Base-by-base conservation (phyloP, 2,888 invertebrate species). In the Dione vanillae region DNA sequence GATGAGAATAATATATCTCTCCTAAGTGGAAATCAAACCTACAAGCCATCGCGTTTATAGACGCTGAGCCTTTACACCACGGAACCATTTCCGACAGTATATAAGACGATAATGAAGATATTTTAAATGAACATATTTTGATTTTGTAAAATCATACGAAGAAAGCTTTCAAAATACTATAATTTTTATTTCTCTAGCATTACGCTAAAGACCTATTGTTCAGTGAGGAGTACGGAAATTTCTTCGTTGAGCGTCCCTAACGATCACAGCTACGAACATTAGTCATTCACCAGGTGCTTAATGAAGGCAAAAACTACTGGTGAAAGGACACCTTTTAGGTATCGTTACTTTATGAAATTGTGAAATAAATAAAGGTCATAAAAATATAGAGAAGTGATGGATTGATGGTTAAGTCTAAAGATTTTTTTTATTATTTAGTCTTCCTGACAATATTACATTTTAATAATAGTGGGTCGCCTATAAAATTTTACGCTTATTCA, bases 301-400 rank as follows among this genome's bases (percentile, higher is more conserved):
- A 67, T 67, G 70, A 62, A 56, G 45, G 62, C 49, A 70, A 70
- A 70, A 70, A 70, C 67, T 65, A 27, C 19, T 43, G 16, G 47
- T 14, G 19, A 27, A 56, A 16, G 27, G 51, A 49, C 37, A 40
- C n/a, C n/a, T 6, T 11, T 16, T 16, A 56, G 56, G 37, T 56
- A 56, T 54, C n/a, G n/a, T 56, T 56, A 56, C 16, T 56, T 16
- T 16, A 37, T 2, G 37, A 37, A 10, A 16, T 56, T 40, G 10
- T 37, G 7, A 16, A 56, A 40, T n/a, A 54, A 35, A 54, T 56
- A 37, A 11, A 37, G 16, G 19, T 16, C 37, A 37, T 56, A 56
- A 56, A 40, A 16, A 40, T 12, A 7, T 6, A 11, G 11, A 40
- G n/a, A n/a, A n/a, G 11, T 37, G 12, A 56, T 56, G n/a, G 16